phyloP scores from a whole-genome alignment of 2,113 vertebrate species.

The Thalassarche chlororhynchos region DNA sequence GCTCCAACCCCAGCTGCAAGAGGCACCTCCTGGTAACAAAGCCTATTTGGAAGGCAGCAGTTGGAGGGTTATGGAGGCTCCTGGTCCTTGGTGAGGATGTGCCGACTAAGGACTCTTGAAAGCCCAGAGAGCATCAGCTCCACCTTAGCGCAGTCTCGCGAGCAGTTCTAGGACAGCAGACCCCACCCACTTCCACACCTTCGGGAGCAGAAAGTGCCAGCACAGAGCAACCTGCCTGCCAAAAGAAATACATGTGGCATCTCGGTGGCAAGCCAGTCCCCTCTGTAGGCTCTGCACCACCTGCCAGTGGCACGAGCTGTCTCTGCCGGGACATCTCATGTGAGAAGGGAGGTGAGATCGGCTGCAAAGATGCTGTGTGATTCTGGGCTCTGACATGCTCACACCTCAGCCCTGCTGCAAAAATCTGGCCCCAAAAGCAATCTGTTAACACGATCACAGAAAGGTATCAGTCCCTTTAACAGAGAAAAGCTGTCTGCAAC shows the following conservation, averaged over 20 bases:
- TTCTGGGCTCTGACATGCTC: background rate
- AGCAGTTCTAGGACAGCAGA: background rate
- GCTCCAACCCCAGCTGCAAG: background rate
- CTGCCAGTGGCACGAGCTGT: background rate
- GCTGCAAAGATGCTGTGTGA: background rate
- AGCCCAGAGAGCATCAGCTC: background rate
- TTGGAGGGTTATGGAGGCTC: background rate
- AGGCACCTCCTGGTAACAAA: background rate
- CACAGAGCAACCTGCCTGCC: background rate
- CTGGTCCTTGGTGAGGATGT: background rate
- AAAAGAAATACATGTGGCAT: background rate
- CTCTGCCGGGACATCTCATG: background rate
- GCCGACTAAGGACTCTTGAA: background rate
- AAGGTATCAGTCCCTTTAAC: background rate
- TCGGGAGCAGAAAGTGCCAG: background rate
- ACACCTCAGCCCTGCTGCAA: conserved; percentile 3
- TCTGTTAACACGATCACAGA: background rate
- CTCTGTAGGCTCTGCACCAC: background rate
- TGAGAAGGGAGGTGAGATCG: conserved; percentile 7
- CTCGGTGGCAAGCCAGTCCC: background rate
- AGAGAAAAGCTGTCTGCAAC: background rate
- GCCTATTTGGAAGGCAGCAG: background rate
- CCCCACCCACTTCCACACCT: background rate
- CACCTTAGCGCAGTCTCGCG: background rate
- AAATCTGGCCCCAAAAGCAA: background rate